Evolutionary conservation across 2,113 vertebrate species (phyloP).

Genomic region (Epinephelus fuscoguttatus): DNA sequence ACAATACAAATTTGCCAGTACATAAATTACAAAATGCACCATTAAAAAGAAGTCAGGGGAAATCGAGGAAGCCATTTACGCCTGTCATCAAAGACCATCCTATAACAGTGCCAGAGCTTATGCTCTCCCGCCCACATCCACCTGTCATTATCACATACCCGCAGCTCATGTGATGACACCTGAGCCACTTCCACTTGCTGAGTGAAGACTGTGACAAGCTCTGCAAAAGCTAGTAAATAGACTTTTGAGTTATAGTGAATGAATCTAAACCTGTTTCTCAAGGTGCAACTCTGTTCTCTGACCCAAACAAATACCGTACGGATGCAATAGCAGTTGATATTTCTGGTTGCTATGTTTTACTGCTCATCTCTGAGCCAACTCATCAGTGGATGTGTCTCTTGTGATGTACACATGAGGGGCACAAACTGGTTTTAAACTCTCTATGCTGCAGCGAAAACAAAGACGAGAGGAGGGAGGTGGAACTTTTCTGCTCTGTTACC

Average conservation of each 20-base stretch:
- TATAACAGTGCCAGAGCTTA: not conserved
- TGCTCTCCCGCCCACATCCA: not conserved
- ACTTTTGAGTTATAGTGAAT: not conserved
- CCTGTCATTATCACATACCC: not conserved
- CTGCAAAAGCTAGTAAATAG: not conserved
- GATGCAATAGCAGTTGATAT: conserved; percentile 5
- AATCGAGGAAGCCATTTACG: not conserved
- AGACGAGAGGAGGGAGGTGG: not conserved
- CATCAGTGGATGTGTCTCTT: not conserved
- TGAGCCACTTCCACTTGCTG: not conserved
- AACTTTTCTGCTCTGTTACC: conserved; percentile 17
- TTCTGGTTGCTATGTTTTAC: conserved; percentile 13
- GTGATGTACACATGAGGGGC: conserved; percentile 2
- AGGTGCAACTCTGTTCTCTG: not conserved
- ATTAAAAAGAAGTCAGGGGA: not conserved
- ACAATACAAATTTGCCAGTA: not conserved
- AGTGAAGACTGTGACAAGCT: conserved; percentile 9
- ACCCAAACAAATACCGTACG: conserved; percentile 11
- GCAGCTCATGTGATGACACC: not conserved
- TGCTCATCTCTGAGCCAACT: conserved; percentile 48
- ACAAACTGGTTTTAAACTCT: not conserved
- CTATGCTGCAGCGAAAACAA: conserved; percentile 34
- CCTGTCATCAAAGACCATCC: not conserved
- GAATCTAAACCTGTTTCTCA: not conserved
- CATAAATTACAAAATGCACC: not conserved